Evolutionary conservation across 92 coral and sea anemone species (phyloP).

Genomic region (Heteractis magnifica): DNA sequence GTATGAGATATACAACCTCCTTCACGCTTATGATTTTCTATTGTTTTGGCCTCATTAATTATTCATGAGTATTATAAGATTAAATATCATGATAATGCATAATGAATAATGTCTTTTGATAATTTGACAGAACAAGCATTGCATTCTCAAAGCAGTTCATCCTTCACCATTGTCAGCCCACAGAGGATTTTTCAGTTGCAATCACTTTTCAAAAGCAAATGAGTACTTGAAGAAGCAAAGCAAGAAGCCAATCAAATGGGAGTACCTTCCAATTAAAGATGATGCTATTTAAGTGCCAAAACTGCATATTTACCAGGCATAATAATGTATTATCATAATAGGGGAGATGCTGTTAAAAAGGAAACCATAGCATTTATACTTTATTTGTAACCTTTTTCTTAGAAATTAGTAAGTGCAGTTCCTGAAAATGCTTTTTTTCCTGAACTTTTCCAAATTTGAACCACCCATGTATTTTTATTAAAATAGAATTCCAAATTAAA

Average conservation of each 20-base stretch:
- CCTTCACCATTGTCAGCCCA: constrained; percentile 99
- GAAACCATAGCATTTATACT: no score
- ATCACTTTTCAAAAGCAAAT: constrained; percentile 93
- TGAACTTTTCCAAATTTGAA: no score
- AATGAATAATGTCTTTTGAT: neutral
- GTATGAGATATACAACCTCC: no score
- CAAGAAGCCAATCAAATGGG: constrained; percentile 79
- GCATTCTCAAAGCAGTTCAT: constrained; percentile 91
- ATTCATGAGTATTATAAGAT: no score
- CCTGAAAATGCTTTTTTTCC: neutral
- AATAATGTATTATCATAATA: no score
- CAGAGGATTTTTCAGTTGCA: constrained; percentile 92
- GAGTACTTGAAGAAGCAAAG: constrained; percentile 71
- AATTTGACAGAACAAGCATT: constrained; percentile 77
- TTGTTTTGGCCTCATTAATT: no score
- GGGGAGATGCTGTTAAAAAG: no score
- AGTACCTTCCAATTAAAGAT: constrained; percentile 56
- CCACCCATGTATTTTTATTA: neutral
- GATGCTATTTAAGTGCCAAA: neutral
- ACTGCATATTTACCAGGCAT: no score
- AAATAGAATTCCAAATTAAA: neutral
- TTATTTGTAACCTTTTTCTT: no score
- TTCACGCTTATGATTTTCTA: no score
- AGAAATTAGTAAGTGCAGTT: neutral
- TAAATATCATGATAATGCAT: neutral